Conservation (phyloP, 30 jellyfish, hydroid and myxozoan genomes). For the Cassiopea andromeda region DNA sequence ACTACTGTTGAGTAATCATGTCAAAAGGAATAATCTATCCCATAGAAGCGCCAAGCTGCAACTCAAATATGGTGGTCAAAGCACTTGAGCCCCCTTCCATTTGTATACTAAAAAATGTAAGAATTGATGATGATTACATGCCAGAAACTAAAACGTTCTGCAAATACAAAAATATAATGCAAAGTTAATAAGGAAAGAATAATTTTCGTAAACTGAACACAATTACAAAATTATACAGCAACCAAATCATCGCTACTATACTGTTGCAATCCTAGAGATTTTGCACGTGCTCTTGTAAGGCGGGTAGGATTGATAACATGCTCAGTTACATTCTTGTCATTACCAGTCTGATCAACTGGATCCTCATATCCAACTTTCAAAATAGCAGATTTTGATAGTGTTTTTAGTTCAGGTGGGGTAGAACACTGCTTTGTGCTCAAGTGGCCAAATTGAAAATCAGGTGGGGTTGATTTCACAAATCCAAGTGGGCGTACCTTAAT, state of each 20-base stretch:
- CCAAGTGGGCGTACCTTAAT: constrained; percentile 48
- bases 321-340: constrained; percentile 3
- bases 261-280: constrained; percentile 48
- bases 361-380: neutral
- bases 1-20: too few species aligned
- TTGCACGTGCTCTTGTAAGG: constrained; percentile 65
- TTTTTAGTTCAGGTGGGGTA: neutral
- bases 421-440: neutral
- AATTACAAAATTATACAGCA: neutral
- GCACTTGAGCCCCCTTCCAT: too few species aligned
- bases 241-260: neutral
- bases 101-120: too few species aligned
- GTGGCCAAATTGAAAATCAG: constrained; percentile 6
- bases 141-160: too few species aligned
- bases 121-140: too few species aligned
- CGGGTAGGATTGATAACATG: constrained; percentile 49
- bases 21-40: too few species aligned
- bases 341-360: neutral
- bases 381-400: neutral
- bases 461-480: neutral
- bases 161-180: too few species aligned
- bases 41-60: too few species aligned
- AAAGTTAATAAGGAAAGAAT: too few species aligned
- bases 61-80: too few species aligned
- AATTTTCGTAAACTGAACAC: too few species aligned